A percentile compares a stretch with the other conserved stretches of the same genome.
Conservation (phyloP, 2,888 invertebrate genomes). For the Pammene aurita region DNA sequence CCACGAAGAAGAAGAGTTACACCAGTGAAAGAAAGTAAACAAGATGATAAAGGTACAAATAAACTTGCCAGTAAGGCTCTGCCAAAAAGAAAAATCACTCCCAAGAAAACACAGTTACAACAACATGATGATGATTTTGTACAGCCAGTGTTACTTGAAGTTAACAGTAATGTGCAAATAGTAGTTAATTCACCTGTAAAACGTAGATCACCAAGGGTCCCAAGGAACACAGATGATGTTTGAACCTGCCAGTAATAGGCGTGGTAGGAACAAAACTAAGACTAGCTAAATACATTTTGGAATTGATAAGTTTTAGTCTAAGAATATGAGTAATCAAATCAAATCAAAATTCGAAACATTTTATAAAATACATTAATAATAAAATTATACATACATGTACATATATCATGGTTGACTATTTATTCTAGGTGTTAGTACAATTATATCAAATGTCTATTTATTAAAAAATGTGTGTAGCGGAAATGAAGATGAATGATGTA, state of each 20-base stretch:
- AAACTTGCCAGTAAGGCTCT: conserved; percentile 19
- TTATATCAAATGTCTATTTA: too few relatives aligned
- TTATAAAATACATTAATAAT: too few relatives aligned
- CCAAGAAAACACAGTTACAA: conserved; percentile 34
- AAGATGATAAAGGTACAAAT: conserved; percentile 34
- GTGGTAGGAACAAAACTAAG: conserved; percentile 29
- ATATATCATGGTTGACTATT: too few relatives aligned
- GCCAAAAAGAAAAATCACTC: conserved; percentile 43
- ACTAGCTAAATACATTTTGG: conserved; percentile 9
- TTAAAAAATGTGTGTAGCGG: too few relatives aligned
- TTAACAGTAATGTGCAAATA: conserved; percentile 31
- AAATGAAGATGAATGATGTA: too few relatives aligned
- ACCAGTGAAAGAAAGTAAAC: conserved; percentile 49
- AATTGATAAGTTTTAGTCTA: background rate
- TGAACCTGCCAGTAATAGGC: conserved; percentile 16
- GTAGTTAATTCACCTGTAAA: conserved; percentile 30
- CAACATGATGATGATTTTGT: conserved; percentile 47
- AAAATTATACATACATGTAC: too few relatives aligned
- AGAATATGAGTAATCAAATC: too few relatives aligned
- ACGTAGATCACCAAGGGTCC: conserved; percentile 46
- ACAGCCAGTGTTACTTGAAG: conserved; percentile 37
- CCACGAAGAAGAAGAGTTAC: conserved; percentile 50
- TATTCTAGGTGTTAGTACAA: too few relatives aligned
- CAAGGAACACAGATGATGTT: conserved; percentile 41
- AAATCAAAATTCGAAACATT: too few relatives aligned